Evolutionary conservation across 2,113 vertebrate species (phyloP), one percentile per base, ranked within the genome.

Genomic region (Peromyscus polionotus): DNA sequence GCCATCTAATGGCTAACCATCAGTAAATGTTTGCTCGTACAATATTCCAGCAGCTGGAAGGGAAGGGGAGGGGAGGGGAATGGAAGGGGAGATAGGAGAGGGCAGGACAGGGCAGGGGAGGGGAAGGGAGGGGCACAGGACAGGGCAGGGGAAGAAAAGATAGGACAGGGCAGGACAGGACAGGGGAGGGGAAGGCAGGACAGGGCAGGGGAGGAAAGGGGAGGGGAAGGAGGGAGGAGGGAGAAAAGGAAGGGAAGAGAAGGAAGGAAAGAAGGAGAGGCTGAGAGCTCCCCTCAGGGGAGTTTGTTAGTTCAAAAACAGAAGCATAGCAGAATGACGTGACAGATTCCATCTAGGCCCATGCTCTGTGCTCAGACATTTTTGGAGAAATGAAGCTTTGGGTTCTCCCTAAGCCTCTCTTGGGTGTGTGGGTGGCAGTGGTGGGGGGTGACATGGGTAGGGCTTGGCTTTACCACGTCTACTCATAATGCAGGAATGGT

Each of bases 1-100:
- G 59, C 51, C 59, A 80, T 67, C 73, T 88, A 95, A 95, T 90
- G 48, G 48, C 83, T 61, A 89, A 42, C 77, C 87, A 92, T 59
- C 86, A 7, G 65, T 45, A 75, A 96, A 65, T 48, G 59, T 90
- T 42, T 26, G 59, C 13, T 22, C 22, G 6, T 24, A 95, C 19
- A 83, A 73, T 33, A 42, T 14, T 14, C 54, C 19, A 72, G 45
- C 72, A 19, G 7, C 84, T 73, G 57, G 54, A 11, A 26, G 28
- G 13, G 14, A 28, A 51, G 16, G 28, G 76, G 13, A 33, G 28
- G 11, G 28, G 14, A 17, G 2, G 3, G 1, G 3, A 42, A 7
- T 51, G 68, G 3, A 72, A 8, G 70, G 70, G 17, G 36, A 12
- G 24, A 28, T 4, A 67, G 67, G 72, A 57, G 3, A 54, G 7